A percentile compares a stretch with the other conserved stretches of the same genome.
phyloP scores from a whole-genome alignment of 2,797 vertebrate genomes.

The Ataeniobius toweri region DNA sequence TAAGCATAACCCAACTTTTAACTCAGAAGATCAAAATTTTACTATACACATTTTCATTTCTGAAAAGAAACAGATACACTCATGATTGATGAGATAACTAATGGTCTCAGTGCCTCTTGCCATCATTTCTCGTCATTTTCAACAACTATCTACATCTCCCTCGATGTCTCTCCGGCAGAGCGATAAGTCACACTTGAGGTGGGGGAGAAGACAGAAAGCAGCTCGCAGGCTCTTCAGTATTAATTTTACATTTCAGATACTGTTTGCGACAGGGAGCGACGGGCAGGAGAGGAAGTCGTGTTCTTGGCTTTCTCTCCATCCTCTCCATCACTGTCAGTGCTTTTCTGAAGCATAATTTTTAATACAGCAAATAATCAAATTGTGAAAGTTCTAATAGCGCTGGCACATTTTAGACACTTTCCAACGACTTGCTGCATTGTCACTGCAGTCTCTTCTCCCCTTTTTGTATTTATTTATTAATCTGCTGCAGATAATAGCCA shows the following conservation, averaged over 20 bases:
- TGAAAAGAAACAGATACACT: not conserved
- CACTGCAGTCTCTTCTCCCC: constrained; percentile 1
- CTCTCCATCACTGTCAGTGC: constrained; percentile 52
- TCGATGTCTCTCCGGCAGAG: constrained; percentile 17
- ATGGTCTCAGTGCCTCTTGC: constrained; percentile 8
- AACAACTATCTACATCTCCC: constrained; percentile 24
- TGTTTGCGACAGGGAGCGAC: constrained; percentile 35
- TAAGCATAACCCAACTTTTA: not conserved
- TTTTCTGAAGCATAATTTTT: constrained; percentile 48
- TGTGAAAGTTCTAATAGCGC: constrained; percentile 27
- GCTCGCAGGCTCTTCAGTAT: constrained; percentile 53
- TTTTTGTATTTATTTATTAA: not conserved
- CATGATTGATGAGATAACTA: not conserved
- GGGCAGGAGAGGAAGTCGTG: constrained; percentile 4
- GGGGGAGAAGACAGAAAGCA: constrained; percentile 42
- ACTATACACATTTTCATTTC: not conserved
- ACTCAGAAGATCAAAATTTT: not conserved
- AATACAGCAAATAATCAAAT: constrained; percentile 50
- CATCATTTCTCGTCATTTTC: constrained; percentile 20
- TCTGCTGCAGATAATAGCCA: constrained; percentile 19
- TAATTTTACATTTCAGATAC: constrained; percentile 64
- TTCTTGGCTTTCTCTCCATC: constrained; percentile 15
- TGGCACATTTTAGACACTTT: constrained; percentile 11
- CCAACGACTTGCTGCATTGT: constrained; percentile 15
- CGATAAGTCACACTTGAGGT: constrained; percentile 51